phyloP scores from a whole-genome alignment of 2,888 invertebrate genomes.

The Platycheirus rosarum region DNA sequence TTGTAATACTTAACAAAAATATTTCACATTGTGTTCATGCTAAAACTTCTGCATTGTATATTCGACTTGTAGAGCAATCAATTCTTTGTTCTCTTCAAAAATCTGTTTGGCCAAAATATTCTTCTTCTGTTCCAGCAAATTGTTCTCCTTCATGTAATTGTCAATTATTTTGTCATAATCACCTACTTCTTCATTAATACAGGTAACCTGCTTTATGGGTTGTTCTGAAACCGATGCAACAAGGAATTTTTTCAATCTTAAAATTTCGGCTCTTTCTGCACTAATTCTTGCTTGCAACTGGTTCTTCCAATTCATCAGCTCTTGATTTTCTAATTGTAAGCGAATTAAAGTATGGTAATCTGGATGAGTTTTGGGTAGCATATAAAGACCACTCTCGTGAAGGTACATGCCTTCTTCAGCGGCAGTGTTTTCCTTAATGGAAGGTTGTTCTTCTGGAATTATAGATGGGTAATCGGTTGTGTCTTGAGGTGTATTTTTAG shows the following conservation, averaged over 20 bases:
- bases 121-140: constrained; percentile 87
- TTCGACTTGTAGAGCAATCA: constrained; percentile 88
- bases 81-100: constrained; percentile 88
- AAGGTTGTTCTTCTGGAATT: constrained; percentile 66
- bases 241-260: constrained; percentile 85
- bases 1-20: constrained; percentile 22
- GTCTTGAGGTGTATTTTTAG: constrained; percentile 75
- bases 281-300: constrained; percentile 88
- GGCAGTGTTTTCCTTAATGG: constrained; percentile 42
- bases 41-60: constrained; percentile 82
- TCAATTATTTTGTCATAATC: constrained; percentile 84
- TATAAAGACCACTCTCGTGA: constrained; percentile 81
- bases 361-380: constrained; percentile 83
- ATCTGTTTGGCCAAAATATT: constrained; percentile 87
- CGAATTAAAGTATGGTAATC: constrained; percentile 85
- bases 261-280: constrained; percentile 89
- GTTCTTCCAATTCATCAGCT: constrained; percentile 87
- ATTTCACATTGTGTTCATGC: background rate
- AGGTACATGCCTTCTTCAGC: constrained; percentile 76
- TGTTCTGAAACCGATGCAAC: constrained; percentile 78
- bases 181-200: constrained; percentile 54
- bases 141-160: constrained; percentile 86
- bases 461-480: constrained; percentile 73
- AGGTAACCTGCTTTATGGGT: constrained; percentile 80
- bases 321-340: constrained; percentile 87